Evolutionary conservation across 2,888 invertebrate genomes (phyloP).

Genomic region (Calameuta filiformis): DNA sequence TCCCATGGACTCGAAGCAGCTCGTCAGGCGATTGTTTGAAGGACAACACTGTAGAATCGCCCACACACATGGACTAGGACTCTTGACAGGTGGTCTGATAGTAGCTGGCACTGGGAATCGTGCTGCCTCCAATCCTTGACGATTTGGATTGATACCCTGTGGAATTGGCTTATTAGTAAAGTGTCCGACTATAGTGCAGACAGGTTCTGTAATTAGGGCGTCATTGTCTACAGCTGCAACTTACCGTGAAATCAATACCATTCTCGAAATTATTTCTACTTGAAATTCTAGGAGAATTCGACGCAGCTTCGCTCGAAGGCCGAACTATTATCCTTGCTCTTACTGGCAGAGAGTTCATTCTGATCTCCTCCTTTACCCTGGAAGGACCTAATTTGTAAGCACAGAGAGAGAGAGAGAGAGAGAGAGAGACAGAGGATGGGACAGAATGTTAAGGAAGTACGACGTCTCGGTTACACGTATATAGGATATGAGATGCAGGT

Average conservation of each 20-base stretch:
- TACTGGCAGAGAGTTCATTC: constrained; percentile 49
- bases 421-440: too few species aligned
- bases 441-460: too few species aligned
- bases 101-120: constrained; percentile 64
- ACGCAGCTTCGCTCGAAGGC: background rate
- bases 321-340: constrained; percentile 48
- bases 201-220: too few species aligned
- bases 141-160: constrained; percentile 49
- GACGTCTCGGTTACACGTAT: too few species aligned
- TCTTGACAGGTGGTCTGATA: constrained; percentile 61
- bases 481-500: too few species aligned
- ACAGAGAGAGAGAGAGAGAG: too few species aligned
- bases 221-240: constrained; percentile 9
- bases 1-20: constrained; percentile 78
- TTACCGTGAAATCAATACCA: constrained; percentile 49
- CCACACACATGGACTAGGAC: constrained; percentile 76
- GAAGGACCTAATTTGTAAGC: too few species aligned
- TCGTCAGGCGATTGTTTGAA: constrained; percentile 48
- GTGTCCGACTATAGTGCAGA: too few species aligned
- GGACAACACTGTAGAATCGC: constrained; percentile 82
- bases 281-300: background rate
- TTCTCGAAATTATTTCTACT: constrained; percentile 30
- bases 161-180: constrained; percentile 5
- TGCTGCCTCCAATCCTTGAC: constrained; percentile 38
- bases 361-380: constrained; percentile 39